phyloP scores from a whole-genome alignment of 2,797 vertebrate genomes.

The Eulemur albifrons region DNA sequence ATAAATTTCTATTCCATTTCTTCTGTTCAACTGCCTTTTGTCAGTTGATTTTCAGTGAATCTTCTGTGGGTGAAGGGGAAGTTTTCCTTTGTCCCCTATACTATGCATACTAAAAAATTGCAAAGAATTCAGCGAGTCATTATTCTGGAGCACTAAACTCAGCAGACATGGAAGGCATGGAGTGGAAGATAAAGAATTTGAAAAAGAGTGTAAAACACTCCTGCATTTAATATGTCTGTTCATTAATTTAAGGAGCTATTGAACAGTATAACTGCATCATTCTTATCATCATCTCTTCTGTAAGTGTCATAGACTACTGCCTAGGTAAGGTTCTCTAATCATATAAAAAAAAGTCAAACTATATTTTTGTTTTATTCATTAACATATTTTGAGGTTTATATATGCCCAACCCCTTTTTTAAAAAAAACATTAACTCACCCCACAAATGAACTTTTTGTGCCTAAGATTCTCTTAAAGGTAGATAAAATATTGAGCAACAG shows the following conservation, averaged over 20 bases:
- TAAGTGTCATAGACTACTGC: neutral
- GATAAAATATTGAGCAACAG: neutral
- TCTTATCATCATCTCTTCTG: neutral
- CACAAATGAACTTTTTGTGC: neutral
- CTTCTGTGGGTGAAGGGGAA: neutral
- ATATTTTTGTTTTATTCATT: neutral
- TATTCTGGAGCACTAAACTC: neutral
- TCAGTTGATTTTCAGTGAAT: neutral
- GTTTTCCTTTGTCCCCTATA: neutral
- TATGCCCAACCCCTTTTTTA: neutral
- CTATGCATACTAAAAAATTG: neutral
- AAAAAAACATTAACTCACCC: neutral
- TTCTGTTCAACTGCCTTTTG: neutral
- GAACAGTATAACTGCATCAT: neutral
- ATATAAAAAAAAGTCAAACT: neutral
- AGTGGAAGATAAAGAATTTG: neutral
- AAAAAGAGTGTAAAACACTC: neutral
- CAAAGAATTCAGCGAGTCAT: slow-evolving; percentile 1
- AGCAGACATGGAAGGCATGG: neutral
- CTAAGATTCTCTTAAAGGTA: neutral
- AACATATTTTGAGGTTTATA: neutral
- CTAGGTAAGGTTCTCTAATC: neutral
- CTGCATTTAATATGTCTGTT: neutral
- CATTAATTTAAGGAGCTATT: neutral
- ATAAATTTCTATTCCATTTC: neutral